A percentile compares a stretch with the other conserved stretches of the same genome.
phyloP scores from a whole-genome alignment of 2,113 vertebrate genomes.

The Hemiprocne comata region DNA sequence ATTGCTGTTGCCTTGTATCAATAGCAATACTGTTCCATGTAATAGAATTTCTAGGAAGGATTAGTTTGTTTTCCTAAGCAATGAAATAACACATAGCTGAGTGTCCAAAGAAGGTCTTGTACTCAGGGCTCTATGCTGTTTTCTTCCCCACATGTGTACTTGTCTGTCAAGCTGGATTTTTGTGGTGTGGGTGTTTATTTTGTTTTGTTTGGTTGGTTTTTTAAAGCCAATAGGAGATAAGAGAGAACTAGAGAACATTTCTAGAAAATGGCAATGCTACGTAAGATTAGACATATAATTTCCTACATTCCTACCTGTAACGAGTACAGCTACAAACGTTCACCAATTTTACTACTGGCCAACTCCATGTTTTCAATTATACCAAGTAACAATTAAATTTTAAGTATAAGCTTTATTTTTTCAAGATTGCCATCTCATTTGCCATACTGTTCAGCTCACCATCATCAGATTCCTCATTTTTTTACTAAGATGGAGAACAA shows the following conservation, averaged over 20 bases:
- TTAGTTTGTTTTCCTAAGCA: constrained; percentile 38
- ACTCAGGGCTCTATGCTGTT: neutral
- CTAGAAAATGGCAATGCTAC: neutral
- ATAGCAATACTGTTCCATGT: neutral
- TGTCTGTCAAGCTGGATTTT: neutral
- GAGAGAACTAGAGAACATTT: neutral
- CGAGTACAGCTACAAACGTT: neutral
- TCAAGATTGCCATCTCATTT: neutral
- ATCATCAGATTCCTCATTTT: neutral
- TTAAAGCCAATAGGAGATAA: too few species aligned
- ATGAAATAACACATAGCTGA: neutral
- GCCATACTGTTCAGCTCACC: neutral
- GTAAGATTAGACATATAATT: neutral
- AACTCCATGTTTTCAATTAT: neutral
- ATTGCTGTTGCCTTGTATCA: neutral
- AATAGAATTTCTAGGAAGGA: constrained; percentile 28
- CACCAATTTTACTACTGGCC: neutral
- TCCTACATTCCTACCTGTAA: neutral
- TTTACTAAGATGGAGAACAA: neutral
- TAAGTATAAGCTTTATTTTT: neutral
- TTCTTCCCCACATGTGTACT: neutral
- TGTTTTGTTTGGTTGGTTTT: neutral
- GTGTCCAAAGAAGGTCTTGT: neutral
- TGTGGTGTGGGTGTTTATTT: neutral
- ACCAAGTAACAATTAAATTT: neutral